Base-by-base conservation (phyloP, 2,113 vertebrate genomes). In the Zapus hudsonius region DNA sequence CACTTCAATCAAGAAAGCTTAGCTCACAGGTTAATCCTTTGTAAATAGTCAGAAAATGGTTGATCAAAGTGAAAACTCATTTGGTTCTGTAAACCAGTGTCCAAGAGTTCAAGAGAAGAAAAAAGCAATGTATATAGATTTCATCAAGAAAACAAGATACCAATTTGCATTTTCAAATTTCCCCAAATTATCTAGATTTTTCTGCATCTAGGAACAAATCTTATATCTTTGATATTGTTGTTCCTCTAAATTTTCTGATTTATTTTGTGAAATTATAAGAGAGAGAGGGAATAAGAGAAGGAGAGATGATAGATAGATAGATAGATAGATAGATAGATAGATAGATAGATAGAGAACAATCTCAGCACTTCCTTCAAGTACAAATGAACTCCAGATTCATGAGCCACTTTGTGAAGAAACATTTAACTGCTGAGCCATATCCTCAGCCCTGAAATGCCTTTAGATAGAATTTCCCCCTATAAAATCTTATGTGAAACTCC, bases 171-270 rank as follows among this genome's bases (percentile, higher is more conserved):
- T 80, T 92, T 4, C 33, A 95, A 89, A 59, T 12, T 86, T 12
- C 44, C 25, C 12, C 5, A 20, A 82, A 78, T 64, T 86, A 75
- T 36, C 27, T 57, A 57, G 11, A 66, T 82, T 40, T 19, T 89
- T 61, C n/a, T 83, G 25, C 10, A 85, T 19, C 3, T 72, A 75
- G 40, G 47, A 88, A 61, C 5, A 83, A 74, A 42, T 12, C 2
- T 67, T 15, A 82, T 38, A 88, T n/a, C 4, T 70, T 85, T 3
- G 25, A 1, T 7, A 23, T 74, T 75, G n/a, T 63, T 11, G 27
- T 70, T 82, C 67, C 3, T 90, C 79, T 61, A 9, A 59, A 75
- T 69, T 82, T 92, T 92, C 13, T 81, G 13, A 57, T 83, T 83
- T 84, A 4, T 81, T 70, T 84, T 81, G 82, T 61, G 42, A 44